Conservation (phyloP, 2,113 vertebrate genomes). For the Pterocles gutturalis region DNA sequence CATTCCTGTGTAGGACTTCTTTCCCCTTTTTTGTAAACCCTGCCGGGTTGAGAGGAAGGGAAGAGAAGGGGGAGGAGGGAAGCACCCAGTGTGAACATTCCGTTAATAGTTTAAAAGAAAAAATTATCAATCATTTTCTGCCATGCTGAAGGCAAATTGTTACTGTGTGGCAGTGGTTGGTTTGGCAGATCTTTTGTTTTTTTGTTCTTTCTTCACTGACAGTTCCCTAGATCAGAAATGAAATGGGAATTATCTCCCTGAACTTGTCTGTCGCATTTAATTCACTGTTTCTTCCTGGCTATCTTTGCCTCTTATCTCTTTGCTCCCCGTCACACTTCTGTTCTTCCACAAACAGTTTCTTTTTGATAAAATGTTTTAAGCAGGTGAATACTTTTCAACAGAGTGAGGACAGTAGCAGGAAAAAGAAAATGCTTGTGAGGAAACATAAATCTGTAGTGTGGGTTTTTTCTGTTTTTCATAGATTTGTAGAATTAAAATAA, state of each 20-base stretch:
- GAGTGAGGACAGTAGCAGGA: not conserved
- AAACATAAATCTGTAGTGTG: not conserved
- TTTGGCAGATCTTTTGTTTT: not conserved
- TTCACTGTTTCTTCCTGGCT: not conserved
- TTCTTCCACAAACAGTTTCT: not conserved
- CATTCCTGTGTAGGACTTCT: not conserved
- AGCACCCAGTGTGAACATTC: not conserved
- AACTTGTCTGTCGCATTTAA: slow-evolving; percentile 4
- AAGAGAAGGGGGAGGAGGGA: fast-evolving
- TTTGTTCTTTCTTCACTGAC: not conserved
- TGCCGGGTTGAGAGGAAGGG: not conserved
- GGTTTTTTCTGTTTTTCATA: not conserved
- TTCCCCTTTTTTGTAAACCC: not conserved
- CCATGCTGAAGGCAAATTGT: not conserved
- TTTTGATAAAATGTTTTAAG: slow-evolving; percentile 24
- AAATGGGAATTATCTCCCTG: slow-evolving; percentile 32
- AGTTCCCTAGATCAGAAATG: slow-evolving; percentile 29
- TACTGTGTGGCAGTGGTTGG: not conserved
- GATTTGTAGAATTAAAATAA: not conserved
- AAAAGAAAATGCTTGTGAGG: not conserved
- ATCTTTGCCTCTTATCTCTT: not conserved
- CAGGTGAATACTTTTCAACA: not conserved
- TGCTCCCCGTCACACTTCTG: not conserved
- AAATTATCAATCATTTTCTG: not conserved
- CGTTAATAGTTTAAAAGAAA: not conserved